phyloP scores from a whole-genome alignment of 2,888 invertebrate species.

The Anorthoa munda region DNA sequence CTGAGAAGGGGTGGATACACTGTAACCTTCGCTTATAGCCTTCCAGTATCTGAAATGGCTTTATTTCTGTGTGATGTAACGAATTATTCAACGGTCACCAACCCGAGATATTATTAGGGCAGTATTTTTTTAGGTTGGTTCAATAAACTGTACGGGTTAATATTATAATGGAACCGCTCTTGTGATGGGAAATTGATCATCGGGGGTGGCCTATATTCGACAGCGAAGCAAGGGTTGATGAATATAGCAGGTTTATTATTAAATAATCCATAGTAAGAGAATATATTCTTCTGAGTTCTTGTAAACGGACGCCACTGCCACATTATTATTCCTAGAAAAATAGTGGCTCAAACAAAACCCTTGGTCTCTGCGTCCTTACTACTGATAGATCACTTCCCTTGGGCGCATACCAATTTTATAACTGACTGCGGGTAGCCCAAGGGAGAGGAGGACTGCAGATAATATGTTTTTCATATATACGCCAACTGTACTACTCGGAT shows the following conservation, averaged over 20 bases:
- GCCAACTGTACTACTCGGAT: not conserved
- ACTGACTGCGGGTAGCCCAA: not conserved
- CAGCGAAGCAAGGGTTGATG: not conserved
- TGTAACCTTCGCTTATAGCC: slow-evolving; percentile 51
- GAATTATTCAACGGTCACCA: slow-evolving; percentile 51
- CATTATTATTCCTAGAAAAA: not conserved
- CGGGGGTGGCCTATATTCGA: not conserved
- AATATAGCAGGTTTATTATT: too few species aligned
- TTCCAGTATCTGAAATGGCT: slow-evolving; percentile 51
- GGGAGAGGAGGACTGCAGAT: slow-evolving; percentile 8
- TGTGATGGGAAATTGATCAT: not conserved
- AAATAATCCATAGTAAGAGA: too few species aligned
- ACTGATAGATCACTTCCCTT: slow-evolving; percentile 21
- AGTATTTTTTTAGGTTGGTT: slow-evolving; percentile 31
- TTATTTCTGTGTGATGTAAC: slow-evolving; percentile 55
- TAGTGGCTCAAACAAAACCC: not conserved
- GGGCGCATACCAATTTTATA: slow-evolving; percentile 35
- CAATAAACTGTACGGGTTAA: slow-evolving; percentile 21
- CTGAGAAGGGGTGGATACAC: slow-evolving; percentile 35
- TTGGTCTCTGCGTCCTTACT: slow-evolving; percentile 3
- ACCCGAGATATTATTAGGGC: slow-evolving; percentile 34
- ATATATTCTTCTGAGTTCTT: not conserved
- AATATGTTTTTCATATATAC: slow-evolving; percentile 20
- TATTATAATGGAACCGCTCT: not conserved
- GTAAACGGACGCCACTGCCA: not conserved